Base-by-base conservation (phyloP, 2,888 invertebrate species). In the Operophtera brumata region DNA sequence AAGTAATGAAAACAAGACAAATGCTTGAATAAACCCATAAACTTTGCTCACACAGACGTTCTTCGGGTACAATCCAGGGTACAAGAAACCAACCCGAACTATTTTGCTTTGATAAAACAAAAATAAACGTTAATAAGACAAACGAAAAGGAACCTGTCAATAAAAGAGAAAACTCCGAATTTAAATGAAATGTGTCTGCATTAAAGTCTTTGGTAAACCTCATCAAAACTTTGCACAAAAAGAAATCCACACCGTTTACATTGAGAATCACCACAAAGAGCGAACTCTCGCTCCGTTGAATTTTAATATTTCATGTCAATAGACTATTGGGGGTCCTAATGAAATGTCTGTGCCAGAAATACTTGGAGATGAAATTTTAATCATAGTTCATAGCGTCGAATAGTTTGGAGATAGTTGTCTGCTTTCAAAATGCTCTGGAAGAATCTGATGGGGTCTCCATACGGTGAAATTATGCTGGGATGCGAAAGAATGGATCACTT, bases 231-330 rank as follows among this genome's bases (percentile, higher is more conserved):
- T 48, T 35, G 12, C n/a, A 35, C 32, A 61, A 62, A 20, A 53
- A 48, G 54, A 48, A 53, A 37, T 40, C 52, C 43, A 36, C 44
- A 54, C 47, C 35, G 54, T 57, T 57, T 53, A 59, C 51, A 59
- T 50, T 47, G 47, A 52, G 36, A 54, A 49, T 44, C 57, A 42
- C 48, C 49, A 45, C 59, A 59, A 59, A 53, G 52, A 51, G 45
- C 8, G 10, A 37, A 28, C 32, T 13, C 41, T 57, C 54, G 65
- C 62, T 65, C 58, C 48, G 62, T 46, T 55, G 61, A 61, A 59
- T 62, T 67, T 67, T 67, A 67, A 67, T 67, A 67, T 64, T 64
- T 64, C 61, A 49, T 59, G 61, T 65, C 65, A 65, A 67, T 67
- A 65, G 64, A 48, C 51, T 48, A 57, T 57, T 57, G 48, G 44